These are phyloP conservation scores for Panurus biarmicus DNA, from an alignment of 2,113 vertebrate species.

Conservation along the genomic window DNA sequence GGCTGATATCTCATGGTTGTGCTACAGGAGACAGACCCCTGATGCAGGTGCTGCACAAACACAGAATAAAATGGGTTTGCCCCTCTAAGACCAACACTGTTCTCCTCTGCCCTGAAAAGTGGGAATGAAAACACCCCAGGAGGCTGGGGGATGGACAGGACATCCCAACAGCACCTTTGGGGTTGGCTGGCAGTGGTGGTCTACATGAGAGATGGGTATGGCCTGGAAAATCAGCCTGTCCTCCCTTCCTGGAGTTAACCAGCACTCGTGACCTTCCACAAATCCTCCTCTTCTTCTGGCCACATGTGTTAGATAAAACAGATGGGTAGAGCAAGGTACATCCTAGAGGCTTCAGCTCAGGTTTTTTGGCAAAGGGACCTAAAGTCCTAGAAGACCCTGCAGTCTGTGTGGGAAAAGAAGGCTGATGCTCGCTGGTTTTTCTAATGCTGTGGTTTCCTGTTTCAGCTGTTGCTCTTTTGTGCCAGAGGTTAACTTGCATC, in stretches of 20 bases:
- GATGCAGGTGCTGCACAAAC: not conserved
- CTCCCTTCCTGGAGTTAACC: not conserved
- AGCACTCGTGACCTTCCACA: not conserved
- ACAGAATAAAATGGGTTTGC: not conserved
- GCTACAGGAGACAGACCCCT: not conserved
- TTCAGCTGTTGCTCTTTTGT: not conserved
- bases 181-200: not conserved
- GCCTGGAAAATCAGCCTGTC: not conserved
- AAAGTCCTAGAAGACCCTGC: not conserved
- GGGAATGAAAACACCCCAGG: rapidly evolving
- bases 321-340: not conserved
- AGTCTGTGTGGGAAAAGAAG: not conserved
- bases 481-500: not conserved
- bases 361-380: not conserved
- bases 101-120: not conserved
- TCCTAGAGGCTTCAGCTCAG: not conserved
- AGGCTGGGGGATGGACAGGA: not conserved
- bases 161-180: not conserved
- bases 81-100: rapidly evolving
- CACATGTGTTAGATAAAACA: not conserved
- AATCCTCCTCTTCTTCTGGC: not conserved
- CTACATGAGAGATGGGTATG: not conserved
- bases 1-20: not conserved
- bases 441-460: not conserved
- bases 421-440: rapidly evolving